Base-by-base conservation (phyloP, 2,797 vertebrate species). In the Darevskia mixta region DNA sequence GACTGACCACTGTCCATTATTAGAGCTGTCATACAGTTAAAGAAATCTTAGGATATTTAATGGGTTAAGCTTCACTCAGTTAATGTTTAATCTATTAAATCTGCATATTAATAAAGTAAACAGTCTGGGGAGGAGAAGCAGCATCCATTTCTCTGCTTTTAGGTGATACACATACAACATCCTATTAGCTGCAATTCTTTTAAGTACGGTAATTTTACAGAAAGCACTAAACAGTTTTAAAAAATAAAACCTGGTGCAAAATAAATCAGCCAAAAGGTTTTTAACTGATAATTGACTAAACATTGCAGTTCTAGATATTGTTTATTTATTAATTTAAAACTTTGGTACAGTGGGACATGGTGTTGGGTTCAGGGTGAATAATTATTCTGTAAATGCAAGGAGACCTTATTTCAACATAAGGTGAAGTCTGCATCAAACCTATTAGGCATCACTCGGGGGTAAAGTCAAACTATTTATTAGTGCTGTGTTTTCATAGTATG, bases 401-500 rank as follows among this genome's bases (percentile, higher is more conserved):
- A 69, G 9, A 8, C 27, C 2, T 32, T 71, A 9, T 73, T 18
- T 73, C 35, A 32, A 18, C 15, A 7, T 38, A 35, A 38, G 72
- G 15, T 73, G 17, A 73, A 73, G 27, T 69, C 66, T 69, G 66
- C 5, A 71, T 9, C 13, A 11, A 43, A 88, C 88, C 89, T 88
- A 91, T 93, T 91, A 93, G 1, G 87, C 87, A 66, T 93, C 91
- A 87, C 91, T 94, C 79, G 85, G 88, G 90, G 85, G 90, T 92
- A 93, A 85, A 89, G 79, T 90, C 87, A 93, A 45, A 83, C 49
- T 55, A 93, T 92, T 91, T 93, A 95, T 94, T 75, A 87, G 64
- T 87, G 95, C 90, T 94, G 92, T 94, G 85, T 94, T 95, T 94
- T 94, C 95, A 95, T 95, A 96, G 94, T 96, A 92, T 93, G 94